phyloP scores from a whole-genome alignment of 2,888 invertebrate species.

The Callosobruchus maculatus region DNA sequence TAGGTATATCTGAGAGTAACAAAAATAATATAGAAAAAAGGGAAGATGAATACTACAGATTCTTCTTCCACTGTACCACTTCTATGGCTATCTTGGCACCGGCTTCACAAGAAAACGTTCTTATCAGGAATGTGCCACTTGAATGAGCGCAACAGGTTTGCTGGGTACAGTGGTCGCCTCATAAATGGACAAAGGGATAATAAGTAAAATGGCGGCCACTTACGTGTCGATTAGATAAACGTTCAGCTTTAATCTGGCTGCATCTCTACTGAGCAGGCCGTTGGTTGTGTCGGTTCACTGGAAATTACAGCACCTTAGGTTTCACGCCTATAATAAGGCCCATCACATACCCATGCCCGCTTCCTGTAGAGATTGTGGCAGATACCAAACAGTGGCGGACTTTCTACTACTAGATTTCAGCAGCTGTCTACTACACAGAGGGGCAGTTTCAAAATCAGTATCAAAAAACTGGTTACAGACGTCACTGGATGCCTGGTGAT shows the following conservation, averaged over 20 bases:
- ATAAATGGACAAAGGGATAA: constrained; percentile 28
- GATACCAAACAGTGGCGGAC: background rate
- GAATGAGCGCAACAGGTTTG: background rate
- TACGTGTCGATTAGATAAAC: constrained; percentile 14
- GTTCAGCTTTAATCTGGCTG: constrained; percentile 15
- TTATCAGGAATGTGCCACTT: background rate
- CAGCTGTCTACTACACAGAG: too few relatives aligned
- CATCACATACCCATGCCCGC: background rate
- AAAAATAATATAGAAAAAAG: too few relatives aligned
- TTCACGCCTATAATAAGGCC: background rate
- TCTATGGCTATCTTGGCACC: too few relatives aligned
- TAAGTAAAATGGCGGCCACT: constrained; percentile 19
- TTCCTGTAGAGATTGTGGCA: background rate
- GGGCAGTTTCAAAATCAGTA: too few relatives aligned
- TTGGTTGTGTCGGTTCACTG: background rate
- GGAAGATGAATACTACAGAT: too few relatives aligned
- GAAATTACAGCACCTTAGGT: background rate
- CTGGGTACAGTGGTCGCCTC: background rate
- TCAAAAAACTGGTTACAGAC: too few relatives aligned
- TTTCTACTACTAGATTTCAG: background rate
- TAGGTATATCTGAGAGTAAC: too few relatives aligned
- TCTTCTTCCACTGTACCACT: too few relatives aligned
- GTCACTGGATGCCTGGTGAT: too few relatives aligned
- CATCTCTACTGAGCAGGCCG: background rate
- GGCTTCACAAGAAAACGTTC: background rate